Conservation (phyloP, 53 echinoderm and acorn worm genomes). For the Echinometra lucunter region DNA sequence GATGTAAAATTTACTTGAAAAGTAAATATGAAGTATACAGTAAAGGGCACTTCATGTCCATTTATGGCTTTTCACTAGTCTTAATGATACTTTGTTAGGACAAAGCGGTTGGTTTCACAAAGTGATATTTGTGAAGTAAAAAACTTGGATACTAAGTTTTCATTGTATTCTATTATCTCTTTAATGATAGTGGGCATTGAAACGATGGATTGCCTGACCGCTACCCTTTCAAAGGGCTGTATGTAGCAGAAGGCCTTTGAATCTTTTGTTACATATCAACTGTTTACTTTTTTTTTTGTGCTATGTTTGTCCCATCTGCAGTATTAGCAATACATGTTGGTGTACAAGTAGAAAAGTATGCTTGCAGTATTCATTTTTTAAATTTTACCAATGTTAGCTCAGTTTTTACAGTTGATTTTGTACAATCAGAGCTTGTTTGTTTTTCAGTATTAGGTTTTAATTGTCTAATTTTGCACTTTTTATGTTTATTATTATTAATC, state of each 20-base stretch:
- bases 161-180: background rate
- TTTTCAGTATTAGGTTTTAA: conserved; percentile 41
- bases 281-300: background rate
- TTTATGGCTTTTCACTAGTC: background rate
- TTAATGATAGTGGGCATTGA: background rate
- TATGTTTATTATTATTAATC: background rate
- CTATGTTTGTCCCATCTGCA: background rate
- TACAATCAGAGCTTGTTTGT: background rate
- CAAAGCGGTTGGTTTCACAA: background rate
- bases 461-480: background rate
- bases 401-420: background rate
- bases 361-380: background rate
- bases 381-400: background rate
- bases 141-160: background rate
- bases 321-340: conserved; percentile 29
- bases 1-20: background rate
- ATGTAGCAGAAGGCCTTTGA: background rate
- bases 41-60: background rate
- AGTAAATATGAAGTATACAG: too few relatives aligned
- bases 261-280: background rate
- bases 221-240: background rate
- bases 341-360: background rate
- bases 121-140: background rate
- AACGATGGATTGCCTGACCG: background rate
- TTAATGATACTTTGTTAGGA: background rate